Conservation (phyloP, 2,113 vertebrate species). For the Neolamprologus fasciatus region DNA sequence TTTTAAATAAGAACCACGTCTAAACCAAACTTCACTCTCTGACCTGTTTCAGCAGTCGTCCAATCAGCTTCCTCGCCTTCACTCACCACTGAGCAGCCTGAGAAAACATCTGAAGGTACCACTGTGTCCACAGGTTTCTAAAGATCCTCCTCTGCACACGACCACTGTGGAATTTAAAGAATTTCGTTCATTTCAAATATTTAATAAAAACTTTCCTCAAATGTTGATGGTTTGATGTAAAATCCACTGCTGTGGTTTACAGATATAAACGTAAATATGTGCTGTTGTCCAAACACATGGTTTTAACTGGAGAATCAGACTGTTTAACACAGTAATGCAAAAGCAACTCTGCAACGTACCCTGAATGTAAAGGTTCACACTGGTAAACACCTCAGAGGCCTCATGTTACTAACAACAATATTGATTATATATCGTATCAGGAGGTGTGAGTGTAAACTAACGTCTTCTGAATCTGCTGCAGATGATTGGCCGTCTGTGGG, state of each 20-base stretch:
- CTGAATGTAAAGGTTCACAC: background rate
- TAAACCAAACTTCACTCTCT: background rate
- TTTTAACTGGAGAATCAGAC: background rate
- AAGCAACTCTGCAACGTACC: background rate
- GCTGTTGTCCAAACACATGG: accelerated
- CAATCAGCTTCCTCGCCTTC: accelerated
- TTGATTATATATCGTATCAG: accelerated
- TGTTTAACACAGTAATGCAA: background rate
- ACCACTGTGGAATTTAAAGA: background rate
- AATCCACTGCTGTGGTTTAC: background rate
- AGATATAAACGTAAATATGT: background rate
- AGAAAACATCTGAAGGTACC: accelerated
- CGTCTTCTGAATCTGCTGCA: background rate
- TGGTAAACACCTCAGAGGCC: background rate
- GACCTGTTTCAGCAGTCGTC: accelerated
- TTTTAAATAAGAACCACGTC: background rate
- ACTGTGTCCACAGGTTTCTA: accelerated
- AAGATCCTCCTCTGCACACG: background rate
- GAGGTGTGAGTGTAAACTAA: background rate
- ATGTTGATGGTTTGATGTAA: background rate
- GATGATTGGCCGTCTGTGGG: accelerated
- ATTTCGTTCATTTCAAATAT: background rate
- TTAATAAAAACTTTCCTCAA: background rate
- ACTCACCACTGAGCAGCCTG: accelerated
- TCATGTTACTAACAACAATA: accelerated